phyloP scores from a whole-genome alignment of 2,113 vertebrate species.

The Bothrops jararaca region DNA sequence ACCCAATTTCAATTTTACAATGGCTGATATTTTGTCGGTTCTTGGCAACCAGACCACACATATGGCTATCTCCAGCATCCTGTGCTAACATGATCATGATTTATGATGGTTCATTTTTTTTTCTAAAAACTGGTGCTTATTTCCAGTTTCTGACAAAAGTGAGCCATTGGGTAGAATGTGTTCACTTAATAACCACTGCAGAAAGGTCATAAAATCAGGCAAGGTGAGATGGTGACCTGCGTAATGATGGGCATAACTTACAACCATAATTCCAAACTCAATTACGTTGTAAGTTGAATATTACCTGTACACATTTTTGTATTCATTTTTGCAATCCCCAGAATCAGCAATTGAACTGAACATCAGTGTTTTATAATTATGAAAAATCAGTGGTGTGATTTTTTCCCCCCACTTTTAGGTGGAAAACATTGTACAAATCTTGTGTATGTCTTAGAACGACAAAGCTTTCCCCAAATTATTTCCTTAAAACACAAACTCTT shows the following conservation, averaged over 20 bases:
- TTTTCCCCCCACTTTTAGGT: not conserved
- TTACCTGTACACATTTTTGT: not conserved
- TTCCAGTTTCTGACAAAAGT: not conserved
- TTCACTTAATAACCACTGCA: not conserved
- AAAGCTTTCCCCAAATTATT: not conserved
- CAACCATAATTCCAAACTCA: not conserved
- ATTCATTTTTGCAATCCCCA: not conserved
- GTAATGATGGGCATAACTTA: not conserved
- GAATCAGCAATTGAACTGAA: not conserved
- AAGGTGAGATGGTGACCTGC: not conserved
- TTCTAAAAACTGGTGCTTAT: not conserved
- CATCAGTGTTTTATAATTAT: not conserved
- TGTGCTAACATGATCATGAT: not conserved
- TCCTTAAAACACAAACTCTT: conserved; percentile 37
- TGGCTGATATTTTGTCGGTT: not conserved
- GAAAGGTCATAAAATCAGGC: not conserved
- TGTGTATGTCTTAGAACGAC: not conserved
- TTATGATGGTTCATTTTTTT: not conserved
- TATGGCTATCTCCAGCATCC: not conserved
- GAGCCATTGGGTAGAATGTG: not conserved
- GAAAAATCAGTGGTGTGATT: not conserved
- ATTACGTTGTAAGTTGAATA: not conserved
- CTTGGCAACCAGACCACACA: not conserved
- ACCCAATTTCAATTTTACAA: too few species aligned
- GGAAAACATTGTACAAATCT: not conserved